Percentiles rank a stretch among this genome's conserved stretches.
Conservation (phyloP, 2,113 vertebrate species). For the Isichthys henryi region DNA sequence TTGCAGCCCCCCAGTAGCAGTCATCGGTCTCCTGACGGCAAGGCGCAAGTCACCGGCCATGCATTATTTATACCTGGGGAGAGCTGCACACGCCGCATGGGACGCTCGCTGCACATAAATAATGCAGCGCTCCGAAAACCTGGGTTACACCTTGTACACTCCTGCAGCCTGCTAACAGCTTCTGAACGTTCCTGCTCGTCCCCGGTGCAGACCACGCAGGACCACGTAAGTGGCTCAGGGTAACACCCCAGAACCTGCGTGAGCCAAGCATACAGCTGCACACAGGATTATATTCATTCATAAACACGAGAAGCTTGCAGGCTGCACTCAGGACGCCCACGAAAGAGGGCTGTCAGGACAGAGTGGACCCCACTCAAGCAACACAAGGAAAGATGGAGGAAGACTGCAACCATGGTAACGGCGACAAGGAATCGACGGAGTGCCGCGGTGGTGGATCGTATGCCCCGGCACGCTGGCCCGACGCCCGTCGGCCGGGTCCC, state of each 20-base stretch:
- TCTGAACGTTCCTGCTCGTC: not conserved
- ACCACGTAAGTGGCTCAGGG: not conserved
- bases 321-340: not conserved
- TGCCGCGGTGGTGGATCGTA: conserved; percentile 27
- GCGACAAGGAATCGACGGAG: not conserved
- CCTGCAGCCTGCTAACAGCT: not conserved
- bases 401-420: not conserved
- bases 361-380: not conserved
- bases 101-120: not conserved
- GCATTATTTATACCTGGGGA: not conserved
- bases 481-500: conserved; percentile 9
- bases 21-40: not conserved
- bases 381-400: not conserved
- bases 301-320: not conserved
- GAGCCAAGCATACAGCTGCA: not conserved
- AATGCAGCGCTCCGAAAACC: not conserved
- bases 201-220: not conserved
- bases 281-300: not conserved
- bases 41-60: not conserved
- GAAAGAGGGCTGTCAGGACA: not conserved
- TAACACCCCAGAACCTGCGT: not conserved
- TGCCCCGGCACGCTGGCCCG: conserved; percentile 19
- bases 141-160: not conserved
- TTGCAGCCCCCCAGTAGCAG: not conserved
- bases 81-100: not conserved